A percentile compares a stretch with the other conserved stretches of the same genome.
phyloP scores from a whole-genome alignment of 2,113 vertebrate genomes.

The Ceyx margarethae region DNA sequence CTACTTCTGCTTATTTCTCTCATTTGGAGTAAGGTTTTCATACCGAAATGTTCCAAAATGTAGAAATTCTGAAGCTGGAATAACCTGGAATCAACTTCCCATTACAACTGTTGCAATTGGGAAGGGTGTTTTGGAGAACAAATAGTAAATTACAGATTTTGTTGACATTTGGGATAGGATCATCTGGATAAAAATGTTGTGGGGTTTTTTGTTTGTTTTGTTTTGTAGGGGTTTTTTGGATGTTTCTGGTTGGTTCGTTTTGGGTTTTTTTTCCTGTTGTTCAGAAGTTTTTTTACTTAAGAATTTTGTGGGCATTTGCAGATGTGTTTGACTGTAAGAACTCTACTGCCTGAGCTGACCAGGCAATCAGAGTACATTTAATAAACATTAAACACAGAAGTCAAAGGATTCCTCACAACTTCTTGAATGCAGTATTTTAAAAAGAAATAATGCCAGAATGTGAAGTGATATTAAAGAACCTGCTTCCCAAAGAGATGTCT shows the following conservation, averaged over 20 bases:
- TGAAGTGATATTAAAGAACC: constrained; percentile 34
- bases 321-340: neutral
- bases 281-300: neutral
- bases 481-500: constrained; percentile 6
- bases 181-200: neutral
- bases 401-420: constrained; percentile 23
- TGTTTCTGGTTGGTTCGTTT: too few relatives aligned
- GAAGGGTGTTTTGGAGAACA: neutral
- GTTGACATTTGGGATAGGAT: neutral
- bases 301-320: neutral
- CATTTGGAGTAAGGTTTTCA: neutral
- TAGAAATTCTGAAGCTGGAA: neutral
- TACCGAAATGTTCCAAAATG: neutral
- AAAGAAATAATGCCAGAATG: neutral
- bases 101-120: neutral
- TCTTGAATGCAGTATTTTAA: constrained; percentile 11
- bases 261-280: too few relatives aligned
- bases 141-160: neutral
- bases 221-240: too few relatives aligned
- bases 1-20: neutral
- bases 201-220: too few relatives aligned
- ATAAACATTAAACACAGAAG: constrained; percentile 15
- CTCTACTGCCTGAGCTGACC: neutral
- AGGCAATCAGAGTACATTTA: neutral
- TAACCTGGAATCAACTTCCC: neutral